Percentiles rank a stretch among this genome's conserved stretches.
These are phyloP conservation scores for Forpus xanthops DNA, from an alignment of 2,797 vertebrate species.

Conservation along the genomic window DNA sequence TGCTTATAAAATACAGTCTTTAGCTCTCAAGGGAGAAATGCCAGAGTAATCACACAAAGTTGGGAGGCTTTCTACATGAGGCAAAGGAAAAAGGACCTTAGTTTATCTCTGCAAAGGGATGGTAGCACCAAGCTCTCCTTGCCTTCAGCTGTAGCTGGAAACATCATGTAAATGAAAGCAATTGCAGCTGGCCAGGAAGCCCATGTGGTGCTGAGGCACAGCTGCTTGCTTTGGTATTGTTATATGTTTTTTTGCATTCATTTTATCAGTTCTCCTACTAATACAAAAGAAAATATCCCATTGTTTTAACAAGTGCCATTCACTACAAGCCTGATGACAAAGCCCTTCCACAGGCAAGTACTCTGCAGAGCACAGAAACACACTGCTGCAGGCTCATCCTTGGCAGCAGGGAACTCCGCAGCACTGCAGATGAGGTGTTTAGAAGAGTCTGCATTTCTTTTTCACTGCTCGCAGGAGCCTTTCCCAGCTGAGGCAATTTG, in stretches of 20 bases:
- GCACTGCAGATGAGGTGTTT: not conserved
- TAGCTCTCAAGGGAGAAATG: not conserved
- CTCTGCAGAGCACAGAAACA: not conserved
- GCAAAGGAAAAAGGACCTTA: not conserved
- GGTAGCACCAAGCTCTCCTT: not conserved
- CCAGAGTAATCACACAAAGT: not conserved
- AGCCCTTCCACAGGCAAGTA: not conserved
- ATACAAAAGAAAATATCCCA: not conserved
- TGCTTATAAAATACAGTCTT: not conserved
- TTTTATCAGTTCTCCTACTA: not conserved
- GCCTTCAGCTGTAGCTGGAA: not conserved
- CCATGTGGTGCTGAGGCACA: not conserved
- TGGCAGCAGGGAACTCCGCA: not conserved
- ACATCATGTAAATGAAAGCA: not conserved
- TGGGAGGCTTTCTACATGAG: not conserved
- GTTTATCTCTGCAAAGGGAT: not conserved
- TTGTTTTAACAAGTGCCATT: conserved; percentile 5
- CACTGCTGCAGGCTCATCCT: not conserved
- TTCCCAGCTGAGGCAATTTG: not conserved
- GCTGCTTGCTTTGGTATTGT: not conserved
- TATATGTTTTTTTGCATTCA: not conserved
- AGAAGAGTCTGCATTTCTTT: not conserved
- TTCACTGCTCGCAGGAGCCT: not conserved
- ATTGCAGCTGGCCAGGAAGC: not conserved
- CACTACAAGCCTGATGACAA: not conserved